Base-by-base conservation (phyloP, 2,888 invertebrate species). In the Apomyelois bistriatella region DNA sequence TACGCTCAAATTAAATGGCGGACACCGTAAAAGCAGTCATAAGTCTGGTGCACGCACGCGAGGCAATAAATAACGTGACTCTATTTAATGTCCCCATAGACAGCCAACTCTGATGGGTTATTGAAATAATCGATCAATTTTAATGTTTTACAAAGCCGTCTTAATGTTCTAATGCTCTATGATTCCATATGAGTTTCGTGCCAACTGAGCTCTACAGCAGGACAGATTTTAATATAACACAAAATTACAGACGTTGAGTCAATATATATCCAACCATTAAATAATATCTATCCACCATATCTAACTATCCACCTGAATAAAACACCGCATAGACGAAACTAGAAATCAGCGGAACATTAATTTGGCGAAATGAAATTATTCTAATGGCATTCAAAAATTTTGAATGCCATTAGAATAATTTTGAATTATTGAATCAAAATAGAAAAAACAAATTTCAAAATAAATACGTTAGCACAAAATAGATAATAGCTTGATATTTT, bases 1-100 rank as follows among this genome's bases (percentile, higher is more conserved):
- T 78, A 76, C 72, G 73, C 58, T 76, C 71, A 83, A 83, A 87
- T 86, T 82, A 87, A 86, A 86, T 78, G 74, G 77, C 70, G 73
- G 75, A 76, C 76, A 78, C 75, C 72, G 77, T 85, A 81, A 83
- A 87, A 82, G 76, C 79, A 72, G 74, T 70, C 76, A 74, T 75
- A 78, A 74, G 78, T 70, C 68, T 65, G 62, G 59, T 71, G 71
- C 68, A 72, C 74, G 74, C 86, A 87, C 82, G 85, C 84, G 58
- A 83, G 58, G 64, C 68, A 76, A 79, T 82, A 82, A 81, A 80
- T 78, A 76, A 72, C 68, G 65, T 64, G 64, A 64, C 65, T 70
- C 68, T 73, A 73, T 78, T 78, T 79, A 76, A 75, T 74, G 68
- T 73, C 72, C 73, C 73, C 53, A 55, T 64, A 67, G 71, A 69